Conservation (phyloP, 2,888 invertebrate genomes). For the Trimorus sp. region DNA sequence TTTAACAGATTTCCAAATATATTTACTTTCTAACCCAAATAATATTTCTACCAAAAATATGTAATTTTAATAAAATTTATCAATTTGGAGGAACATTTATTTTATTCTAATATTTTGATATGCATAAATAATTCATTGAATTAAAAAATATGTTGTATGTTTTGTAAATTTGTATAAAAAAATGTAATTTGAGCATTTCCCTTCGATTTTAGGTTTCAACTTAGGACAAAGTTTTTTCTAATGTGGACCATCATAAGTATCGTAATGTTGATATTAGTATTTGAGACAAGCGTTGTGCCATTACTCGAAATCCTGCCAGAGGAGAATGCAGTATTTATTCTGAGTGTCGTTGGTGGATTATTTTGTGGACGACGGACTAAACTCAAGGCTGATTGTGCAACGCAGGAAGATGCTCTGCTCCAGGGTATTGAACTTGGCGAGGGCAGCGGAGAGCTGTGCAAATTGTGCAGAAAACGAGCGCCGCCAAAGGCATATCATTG, state of each 20-base stretch:
- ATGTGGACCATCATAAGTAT: constrained; percentile 89
- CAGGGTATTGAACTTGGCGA: constrained; percentile 76
- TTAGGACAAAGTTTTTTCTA: constrained; percentile 88
- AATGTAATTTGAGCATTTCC: too few species aligned
- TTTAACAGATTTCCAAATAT: too few species aligned
- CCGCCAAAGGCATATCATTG: constrained; percentile 91
- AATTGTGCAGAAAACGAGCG: constrained; percentile 84
- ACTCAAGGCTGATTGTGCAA: constrained; percentile 72
- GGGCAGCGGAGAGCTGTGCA: constrained; percentile 82
- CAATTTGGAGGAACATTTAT: too few species aligned
- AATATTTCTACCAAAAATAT: too few species aligned
- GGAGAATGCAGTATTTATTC: constrained; percentile 85
- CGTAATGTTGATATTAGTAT: constrained; percentile 86
- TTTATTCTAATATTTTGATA: too few species aligned
- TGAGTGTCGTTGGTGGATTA: constrained; percentile 82
- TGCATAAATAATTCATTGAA: too few species aligned
- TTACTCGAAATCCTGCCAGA: constrained; percentile 87
- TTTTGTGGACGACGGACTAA: constrained; percentile 81
- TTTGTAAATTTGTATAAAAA: too few species aligned
- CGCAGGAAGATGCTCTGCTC: constrained; percentile 70
- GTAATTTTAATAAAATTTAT: too few species aligned
- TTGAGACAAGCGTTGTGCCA: constrained; percentile 87
- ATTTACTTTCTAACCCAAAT: too few species aligned
- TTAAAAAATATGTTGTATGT: too few species aligned
- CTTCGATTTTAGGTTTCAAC: constrained; percentile 70